Base-by-base conservation (phyloP, 2,113 vertebrate species). In the Melanostigma gelatinosum region DNA sequence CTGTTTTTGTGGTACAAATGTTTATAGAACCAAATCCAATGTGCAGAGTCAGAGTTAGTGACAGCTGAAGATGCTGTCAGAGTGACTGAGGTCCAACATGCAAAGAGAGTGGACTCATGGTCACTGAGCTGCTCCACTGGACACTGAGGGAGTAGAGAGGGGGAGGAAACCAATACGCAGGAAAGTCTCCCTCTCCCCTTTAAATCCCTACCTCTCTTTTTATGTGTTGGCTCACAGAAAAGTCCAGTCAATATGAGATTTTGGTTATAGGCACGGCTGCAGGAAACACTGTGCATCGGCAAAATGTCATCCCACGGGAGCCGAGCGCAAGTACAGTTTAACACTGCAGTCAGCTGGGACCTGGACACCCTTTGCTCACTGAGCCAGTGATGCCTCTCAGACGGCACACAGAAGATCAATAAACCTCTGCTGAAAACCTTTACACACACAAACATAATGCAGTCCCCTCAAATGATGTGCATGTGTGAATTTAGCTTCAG, bases 271-370 rank as follows among this genome's bases (percentile, higher is more conserved):
- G 29, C 57, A 8, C 6, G 16, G 9, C 66, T 65, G n/a, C 60
- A 57, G 22, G 36, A 50, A 24, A 54, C 24, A 36, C 72, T 34
- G 16, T n/a, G 3, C 36, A 50, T 6, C n/a, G 40, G 44, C 65
- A 34, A 38, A 62, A 62, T 5, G 54, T 27, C 34, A 10, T 11
- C 38, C 83, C 42, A 58, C 4, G 15, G 77, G 77, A 36, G 50
- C 15, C 16, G 46, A 72, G 61, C 62, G 22, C 73, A 66, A 80
- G 76, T 40, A 78, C 44, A 42, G 44, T 57, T 68, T 18, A 78
- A 20, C 42, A 44, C 42, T 13, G 11, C 38, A 65, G 44, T 32
- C 68, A 61, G 18, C 62, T 57, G 75, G 42, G 55, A 78, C 34
- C 44, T 32, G 29, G 22, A 57, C 36, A 54, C 32, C 22, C 34